Evolutionary conservation across 2,888 invertebrate species (phyloP).

Genomic region (Thyatira batis): DNA sequence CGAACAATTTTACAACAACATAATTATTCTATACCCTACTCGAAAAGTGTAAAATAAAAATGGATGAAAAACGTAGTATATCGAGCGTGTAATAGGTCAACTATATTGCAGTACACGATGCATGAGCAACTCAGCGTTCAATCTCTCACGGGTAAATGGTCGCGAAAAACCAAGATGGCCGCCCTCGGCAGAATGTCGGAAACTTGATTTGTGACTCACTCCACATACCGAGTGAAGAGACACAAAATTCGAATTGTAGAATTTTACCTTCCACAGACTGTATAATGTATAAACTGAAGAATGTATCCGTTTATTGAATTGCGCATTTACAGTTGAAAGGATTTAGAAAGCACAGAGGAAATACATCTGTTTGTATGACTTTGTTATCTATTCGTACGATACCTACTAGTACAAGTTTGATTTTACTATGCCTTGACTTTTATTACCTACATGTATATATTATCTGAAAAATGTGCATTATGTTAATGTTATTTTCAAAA

Average conservation of each 20-base stretch:
- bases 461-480: too few species aligned
- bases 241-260: slow-evolving; percentile 59
- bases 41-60: neutral
- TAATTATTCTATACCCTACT: too few species aligned
- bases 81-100: slow-evolving; percentile 30
- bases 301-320: neutral
- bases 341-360: neutral
- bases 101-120: slow-evolving; percentile 13
- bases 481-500: too few species aligned
- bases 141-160: slow-evolving; percentile 48
- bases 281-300: slow-evolving; percentile 13
- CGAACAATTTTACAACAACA: too few species aligned
- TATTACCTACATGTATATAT: too few species aligned
- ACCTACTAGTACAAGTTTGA: too few species aligned
- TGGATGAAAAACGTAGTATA: slow-evolving; percentile 14
- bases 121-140: slow-evolving; percentile 38
- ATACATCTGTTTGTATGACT: neutral
- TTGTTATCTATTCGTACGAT: too few species aligned
- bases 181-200: slow-evolving; percentile 39
- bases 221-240: slow-evolving; percentile 46
- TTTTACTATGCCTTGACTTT: too few species aligned
- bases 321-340: neutral
- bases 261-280: slow-evolving; percentile 36
- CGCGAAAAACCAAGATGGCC: slow-evolving; percentile 58
- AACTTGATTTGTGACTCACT: slow-evolving; percentile 64